A percentile compares a stretch with the other conserved stretches of the same genome.
Conservation (phyloP, 2,888 invertebrate genomes). For the Andrena bicolor region DNA sequence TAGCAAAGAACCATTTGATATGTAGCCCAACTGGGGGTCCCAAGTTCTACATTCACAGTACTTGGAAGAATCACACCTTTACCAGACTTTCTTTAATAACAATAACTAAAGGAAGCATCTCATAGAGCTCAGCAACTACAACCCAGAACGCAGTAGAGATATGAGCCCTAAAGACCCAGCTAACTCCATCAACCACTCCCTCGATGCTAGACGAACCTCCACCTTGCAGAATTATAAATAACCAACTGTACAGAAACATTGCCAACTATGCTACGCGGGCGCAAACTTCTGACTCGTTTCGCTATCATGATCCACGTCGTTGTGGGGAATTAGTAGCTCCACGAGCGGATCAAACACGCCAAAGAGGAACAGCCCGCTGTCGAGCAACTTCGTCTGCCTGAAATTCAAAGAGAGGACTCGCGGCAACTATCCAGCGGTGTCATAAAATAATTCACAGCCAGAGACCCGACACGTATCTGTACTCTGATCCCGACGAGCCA, state of each 20-base stretch:
- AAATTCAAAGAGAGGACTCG: conserved; percentile 25
- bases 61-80: background rate
- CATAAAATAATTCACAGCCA: conserved; percentile 46
- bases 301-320: conserved; percentile 4
- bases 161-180: too few species aligned
- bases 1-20: too few species aligned
- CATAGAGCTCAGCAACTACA: too few species aligned
- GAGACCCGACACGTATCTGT: conserved; percentile 27
- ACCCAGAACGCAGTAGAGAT: too few species aligned
- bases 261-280: background rate
- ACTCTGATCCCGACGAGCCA: conserved; percentile 37
- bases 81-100: background rate
- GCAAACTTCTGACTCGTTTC: background rate
- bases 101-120: background rate
- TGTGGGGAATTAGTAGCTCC: conserved; percentile 6
- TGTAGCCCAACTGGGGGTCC: background rate
- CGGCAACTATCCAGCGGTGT: conserved; percentile 18
- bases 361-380: background rate
- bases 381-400: background rate
- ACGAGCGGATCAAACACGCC: background rate
- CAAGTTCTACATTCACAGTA: background rate
- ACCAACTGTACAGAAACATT: background rate
- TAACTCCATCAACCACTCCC: too few species aligned
- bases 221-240: background rate
- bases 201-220: background rate